Evolutionary conservation across 2,113 vertebrate species (phyloP).

Genomic region (Alosa alosa): DNA sequence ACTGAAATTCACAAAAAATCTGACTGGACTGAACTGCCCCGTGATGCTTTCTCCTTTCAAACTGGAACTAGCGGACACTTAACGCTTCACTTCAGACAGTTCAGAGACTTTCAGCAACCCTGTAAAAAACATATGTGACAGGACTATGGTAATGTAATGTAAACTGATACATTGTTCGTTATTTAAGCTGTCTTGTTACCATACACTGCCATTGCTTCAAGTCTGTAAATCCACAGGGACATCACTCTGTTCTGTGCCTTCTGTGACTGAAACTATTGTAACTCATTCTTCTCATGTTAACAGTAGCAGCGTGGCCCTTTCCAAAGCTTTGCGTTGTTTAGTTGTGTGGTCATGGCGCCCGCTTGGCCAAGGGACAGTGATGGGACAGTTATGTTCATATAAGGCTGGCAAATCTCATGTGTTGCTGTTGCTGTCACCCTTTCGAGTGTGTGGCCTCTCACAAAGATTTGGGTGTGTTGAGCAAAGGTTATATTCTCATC

Average conservation of each 20-base stretch:
- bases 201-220: slow-evolving; percentile 65
- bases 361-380: too few species aligned
- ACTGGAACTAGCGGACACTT: slow-evolving; percentile 70
- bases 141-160: slow-evolving; percentile 67
- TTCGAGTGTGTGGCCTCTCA: too few species aligned
- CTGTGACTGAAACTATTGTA: slow-evolving; percentile 24
- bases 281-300: neutral
- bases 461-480: too few species aligned
- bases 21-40: slow-evolving; percentile 26
- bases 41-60: slow-evolving; percentile 69
- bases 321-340: slow-evolving; percentile 39
- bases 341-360: neutral
- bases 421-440: too few species aligned
- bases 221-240: slow-evolving; percentile 38
- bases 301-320: neutral
- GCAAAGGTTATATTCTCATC: too few species aligned
- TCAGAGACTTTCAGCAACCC: neutral
- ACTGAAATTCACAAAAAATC: neutral
- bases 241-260: slow-evolving; percentile 43
- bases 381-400: neutral
- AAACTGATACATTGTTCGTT: slow-evolving; percentile 43
- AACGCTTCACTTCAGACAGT: neutral
- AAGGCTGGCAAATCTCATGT: too few species aligned
- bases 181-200: too few species aligned
- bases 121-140: slow-evolving; percentile 73